A percentile compares a stretch with the other conserved stretches of the same genome.
Conservation (phyloP, 1,140 invertebrate species). For the Eciton burchellii region DNA sequence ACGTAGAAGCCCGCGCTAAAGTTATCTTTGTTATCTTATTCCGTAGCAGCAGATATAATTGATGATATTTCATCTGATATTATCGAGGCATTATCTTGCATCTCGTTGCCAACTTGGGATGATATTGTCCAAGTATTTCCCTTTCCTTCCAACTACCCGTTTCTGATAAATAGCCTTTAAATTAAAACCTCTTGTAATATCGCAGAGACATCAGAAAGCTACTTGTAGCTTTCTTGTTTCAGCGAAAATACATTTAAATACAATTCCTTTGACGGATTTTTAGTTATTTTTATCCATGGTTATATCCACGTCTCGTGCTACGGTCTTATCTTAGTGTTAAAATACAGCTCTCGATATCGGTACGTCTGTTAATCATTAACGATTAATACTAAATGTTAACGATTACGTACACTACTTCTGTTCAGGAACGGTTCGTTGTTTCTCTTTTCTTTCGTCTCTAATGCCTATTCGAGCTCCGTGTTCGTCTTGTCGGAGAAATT, state of each 20-base stretch:
- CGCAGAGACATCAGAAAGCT: neutral
- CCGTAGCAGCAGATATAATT: too few species aligned
- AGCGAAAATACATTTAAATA: too few species aligned
- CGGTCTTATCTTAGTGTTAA: neutral
- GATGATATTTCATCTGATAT: too few species aligned
- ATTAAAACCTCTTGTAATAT: neutral
- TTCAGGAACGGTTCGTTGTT: neutral
- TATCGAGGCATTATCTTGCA: too few species aligned
- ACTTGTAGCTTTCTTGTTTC: constrained; percentile 16
- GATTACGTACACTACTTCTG: neutral
- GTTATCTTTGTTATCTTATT: too few species aligned
- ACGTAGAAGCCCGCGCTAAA: neutral
- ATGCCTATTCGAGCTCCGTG: neutral
- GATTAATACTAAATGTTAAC: too few species aligned
- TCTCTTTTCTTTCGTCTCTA: neutral
- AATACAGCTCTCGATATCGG: neutral
- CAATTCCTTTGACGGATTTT: constrained; percentile 10
- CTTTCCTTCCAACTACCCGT: neutral
- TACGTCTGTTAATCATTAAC: too few species aligned
- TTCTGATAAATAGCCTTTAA: too few species aligned
- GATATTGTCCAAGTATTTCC: neutral
- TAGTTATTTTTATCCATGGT: constrained; percentile 4
- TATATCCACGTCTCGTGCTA: neutral
- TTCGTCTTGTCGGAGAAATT: neutral
- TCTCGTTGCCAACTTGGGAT: constrained; percentile 29